Percentiles rank a stretch among this genome's conserved stretches.
phyloP scores from a whole-genome alignment of 2,113 vertebrate species.

The Agelaius phoeniceus region DNA sequence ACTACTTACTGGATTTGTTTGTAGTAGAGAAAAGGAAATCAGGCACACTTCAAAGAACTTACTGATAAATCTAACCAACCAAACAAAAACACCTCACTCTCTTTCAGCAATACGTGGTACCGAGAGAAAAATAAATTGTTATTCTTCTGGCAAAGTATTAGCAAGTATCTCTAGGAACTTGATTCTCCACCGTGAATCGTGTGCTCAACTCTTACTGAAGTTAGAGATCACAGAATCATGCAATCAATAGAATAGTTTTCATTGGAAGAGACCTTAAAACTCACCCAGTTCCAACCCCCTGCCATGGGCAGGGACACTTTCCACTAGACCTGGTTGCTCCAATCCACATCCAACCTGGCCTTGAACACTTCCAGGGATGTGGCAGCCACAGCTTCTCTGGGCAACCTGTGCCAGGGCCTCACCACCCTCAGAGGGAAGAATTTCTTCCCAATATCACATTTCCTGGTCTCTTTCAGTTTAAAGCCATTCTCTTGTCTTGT shows the following conservation, averaged over 20 bases:
- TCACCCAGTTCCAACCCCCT: not conserved
- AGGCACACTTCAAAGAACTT: not conserved
- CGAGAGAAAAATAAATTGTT: not conserved
- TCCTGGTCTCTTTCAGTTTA: not conserved
- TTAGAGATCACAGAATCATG: not conserved
- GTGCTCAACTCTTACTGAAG: not conserved
- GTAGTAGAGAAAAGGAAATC: not conserved
- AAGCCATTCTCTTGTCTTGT: not conserved
- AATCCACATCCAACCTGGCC: not conserved
- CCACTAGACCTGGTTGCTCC: too few relatives aligned
- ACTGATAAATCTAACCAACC: not conserved
- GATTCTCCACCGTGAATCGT: not conserved
- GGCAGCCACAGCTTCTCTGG: not conserved
- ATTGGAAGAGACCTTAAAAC: not conserved
- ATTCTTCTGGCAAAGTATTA: not conserved
- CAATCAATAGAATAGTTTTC: not conserved
- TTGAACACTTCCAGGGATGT: not conserved
- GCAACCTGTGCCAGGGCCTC: not conserved
- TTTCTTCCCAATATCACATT: not conserved
- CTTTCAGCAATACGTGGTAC: not conserved
- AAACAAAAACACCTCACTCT: accelerated
- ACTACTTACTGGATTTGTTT: not conserved
- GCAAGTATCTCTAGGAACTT: not conserved
- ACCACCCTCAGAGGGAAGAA: not conserved
- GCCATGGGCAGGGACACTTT: not conserved